phyloP scores from a whole-genome alignment of 2,797 vertebrate genomes.

The Urosaurus nigricauda region DNA sequence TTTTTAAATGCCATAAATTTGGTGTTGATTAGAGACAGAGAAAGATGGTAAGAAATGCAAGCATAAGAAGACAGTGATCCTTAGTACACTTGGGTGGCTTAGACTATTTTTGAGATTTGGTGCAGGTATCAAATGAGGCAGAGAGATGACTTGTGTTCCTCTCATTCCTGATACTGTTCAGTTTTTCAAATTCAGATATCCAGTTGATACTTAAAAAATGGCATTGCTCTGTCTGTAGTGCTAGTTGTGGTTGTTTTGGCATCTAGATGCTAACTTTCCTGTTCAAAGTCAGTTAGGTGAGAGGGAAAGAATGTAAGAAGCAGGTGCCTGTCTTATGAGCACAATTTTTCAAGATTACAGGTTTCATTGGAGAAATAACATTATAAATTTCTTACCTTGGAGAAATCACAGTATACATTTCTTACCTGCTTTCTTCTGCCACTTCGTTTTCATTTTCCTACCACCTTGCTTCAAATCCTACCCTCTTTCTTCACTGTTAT shows the following conservation, averaged over 20 bases:
- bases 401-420: neutral
- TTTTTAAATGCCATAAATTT: neutral
- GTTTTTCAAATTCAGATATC: neutral
- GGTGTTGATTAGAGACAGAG: neutral
- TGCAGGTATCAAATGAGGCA: slow-evolving; percentile 23
- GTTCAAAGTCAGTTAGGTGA: slow-evolving; percentile 42
- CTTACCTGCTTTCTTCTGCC: neutral
- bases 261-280: slow-evolving; percentile 36
- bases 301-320: slow-evolving; percentile 59
- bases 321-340: slow-evolving; percentile 27
- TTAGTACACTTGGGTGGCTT: neutral
- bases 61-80: neutral
- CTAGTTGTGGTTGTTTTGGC: neutral
- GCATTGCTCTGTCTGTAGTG: neutral
- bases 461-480: neutral
- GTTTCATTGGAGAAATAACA: neutral
- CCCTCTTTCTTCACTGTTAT: neutral
- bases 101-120: neutral
- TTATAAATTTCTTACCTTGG: too few relatives aligned
- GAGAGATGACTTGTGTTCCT: neutral
- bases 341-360: slow-evolving; percentile 38
- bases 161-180: slow-evolving; percentile 1
- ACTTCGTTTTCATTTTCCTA: neutral
- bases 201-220: neutral
- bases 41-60: neutral